A percentile compares a stretch with the other conserved stretches of the same genome.
phyloP scores from a whole-genome alignment of 2,797 vertebrate genomes.

The Pempheris klunzingeri region DNA sequence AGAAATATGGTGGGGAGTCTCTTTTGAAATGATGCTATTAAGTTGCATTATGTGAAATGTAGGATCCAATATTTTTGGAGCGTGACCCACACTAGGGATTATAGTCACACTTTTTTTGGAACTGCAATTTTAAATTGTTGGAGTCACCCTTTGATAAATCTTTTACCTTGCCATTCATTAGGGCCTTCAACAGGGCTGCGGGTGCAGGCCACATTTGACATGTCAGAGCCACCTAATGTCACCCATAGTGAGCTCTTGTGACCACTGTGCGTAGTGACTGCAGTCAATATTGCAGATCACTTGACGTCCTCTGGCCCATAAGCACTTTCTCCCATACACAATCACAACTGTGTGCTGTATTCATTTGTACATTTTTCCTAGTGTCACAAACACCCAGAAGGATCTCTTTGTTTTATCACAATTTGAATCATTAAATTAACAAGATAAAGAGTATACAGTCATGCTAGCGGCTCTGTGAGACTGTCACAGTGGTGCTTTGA shows the following conservation, averaged over 20 bases:
- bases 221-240: neutral
- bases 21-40: neutral
- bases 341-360: constrained; percentile 1
- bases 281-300: neutral
- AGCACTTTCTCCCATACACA: neutral
- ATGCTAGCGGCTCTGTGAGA: neutral
- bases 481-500: no score
- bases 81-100: neutral
- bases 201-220: neutral
- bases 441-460: neutral
- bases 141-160: neutral
- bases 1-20: neutral
- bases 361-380: constrained; percentile 3
- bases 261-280: neutral
- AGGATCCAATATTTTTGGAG: neutral
- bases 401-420: constrained; percentile 21
- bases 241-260: neutral
- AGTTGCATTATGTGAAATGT: neutral
- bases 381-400: constrained; percentile 8
- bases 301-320: neutral
- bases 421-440: constrained; percentile 14
- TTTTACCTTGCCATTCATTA: neutral
- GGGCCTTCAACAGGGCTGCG: neutral
- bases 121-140: neutral
- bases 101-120: no score